Evolutionary conservation across 2,888 invertebrate genomes (phyloP), one percentile per base, ranked within the genome.

Genomic region (Aricia artaxerxes): DNA sequence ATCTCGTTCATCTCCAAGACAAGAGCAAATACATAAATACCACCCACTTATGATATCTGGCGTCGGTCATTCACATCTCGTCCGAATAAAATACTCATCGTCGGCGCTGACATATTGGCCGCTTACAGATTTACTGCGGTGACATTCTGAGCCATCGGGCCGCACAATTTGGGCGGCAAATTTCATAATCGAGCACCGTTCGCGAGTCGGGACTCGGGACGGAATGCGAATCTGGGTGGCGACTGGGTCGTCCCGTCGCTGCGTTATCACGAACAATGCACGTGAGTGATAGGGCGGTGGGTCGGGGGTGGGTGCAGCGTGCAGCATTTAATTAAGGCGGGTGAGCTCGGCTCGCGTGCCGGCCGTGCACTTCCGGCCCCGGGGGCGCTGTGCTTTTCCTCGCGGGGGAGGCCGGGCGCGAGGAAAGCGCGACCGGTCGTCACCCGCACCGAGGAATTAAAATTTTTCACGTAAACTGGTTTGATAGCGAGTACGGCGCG

Each of bases 401-500:
- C 84, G 86, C 87, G 87, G 88, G 87, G 90, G 91, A 89, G 90
- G 88, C 84, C 84, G 86, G 77, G 86, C 84, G 88, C 87, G 88
- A 90, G 92, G 93, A 93, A 93, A 93, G 91, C 91, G 92, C 91
- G 92, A 87, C 88, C 91, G 92, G 92, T 92, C 93, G 92, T 91
- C 92, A 93, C 91, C 90, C 92, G 91, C 89, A 86, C 88, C 85
- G 85, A 88, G 90, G 90, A 91, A 92, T 93, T 92, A 92, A 92
- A 92, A 89, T 90, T 94, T 94, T 94, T 94, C 93, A 94, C 91
- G 91, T 93, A 93, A 93, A 93, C 94, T 91, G 93, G 94, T 94
- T 94, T 93, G 92, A 94, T 94, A 94, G 91, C 92, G 91, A 92
- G 90, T 91, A 90, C 89, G 84, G 89, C 88, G 89, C 86, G 89